Base-by-base conservation (phyloP, 2,113 vertebrate species). In the Callopanchax toddi region DNA sequence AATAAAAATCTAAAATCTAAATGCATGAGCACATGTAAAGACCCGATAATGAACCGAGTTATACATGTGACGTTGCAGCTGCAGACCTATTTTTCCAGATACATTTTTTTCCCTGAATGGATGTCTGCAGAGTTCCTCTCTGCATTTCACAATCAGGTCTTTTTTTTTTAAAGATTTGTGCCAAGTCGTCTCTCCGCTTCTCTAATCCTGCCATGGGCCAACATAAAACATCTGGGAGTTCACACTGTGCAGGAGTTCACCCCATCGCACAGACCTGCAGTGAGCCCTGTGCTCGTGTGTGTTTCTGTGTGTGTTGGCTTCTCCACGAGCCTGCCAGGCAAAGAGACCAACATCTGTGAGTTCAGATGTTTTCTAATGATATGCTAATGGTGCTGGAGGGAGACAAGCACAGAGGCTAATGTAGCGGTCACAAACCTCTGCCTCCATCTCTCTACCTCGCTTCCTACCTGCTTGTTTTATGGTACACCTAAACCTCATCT, bases 301-400 rank as follows among this genome's bases (percentile, higher is more conserved):
- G 60, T 57, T 56, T 74, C 43, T 23, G 65, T 77, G 76, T 75
- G 74, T 71, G 65, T 60, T 60, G 29, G 68, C 75, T 87, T 68
- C 67, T 54, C 78, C 70, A 78, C 59, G 60, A 67, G 76, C 85
- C 82, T 89, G 86, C 82, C 90, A 84, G 84, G 83, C 77, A 79
- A 78, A 84, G 70, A 73, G 74, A 82, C 83, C 84, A 90, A 90
- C 88, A 91, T 91, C 91, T 92, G 91, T 82, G 83, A 67, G 85
- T 86, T 91, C 88, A 91, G 88, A 92, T 91, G 90, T 88, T 89
- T 89, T 83, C 82, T 91, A 91, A 91, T 91, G 89, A 91, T 87
- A 91, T 90, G 86, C 84, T 90, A 91, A 91, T 91, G 71, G 73
- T 36, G 68, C 83, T 86, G 85, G 80, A 87, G 78, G 76, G 81